Conservation (phyloP, 1,140 invertebrate species). For the Anastatus disparis region DNA sequence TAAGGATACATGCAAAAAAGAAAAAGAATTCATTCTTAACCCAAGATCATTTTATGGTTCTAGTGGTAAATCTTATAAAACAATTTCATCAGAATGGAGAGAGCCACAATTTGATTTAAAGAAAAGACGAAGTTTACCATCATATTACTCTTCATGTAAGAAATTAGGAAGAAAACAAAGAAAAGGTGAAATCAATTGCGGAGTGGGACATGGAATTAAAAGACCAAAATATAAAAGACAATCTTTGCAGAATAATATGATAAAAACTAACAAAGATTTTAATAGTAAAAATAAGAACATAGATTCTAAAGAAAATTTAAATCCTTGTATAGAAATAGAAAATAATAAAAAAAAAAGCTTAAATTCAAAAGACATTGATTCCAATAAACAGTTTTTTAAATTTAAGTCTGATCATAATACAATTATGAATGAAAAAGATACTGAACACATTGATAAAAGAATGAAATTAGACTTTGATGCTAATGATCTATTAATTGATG, state of each 20-base stretch:
- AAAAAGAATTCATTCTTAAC: constrained; percentile 48
- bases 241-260: constrained; percentile 1
- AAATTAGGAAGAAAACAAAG: constrained; percentile 40
- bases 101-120: constrained; percentile 31
- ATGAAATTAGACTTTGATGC: constrained; percentile 47
- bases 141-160: constrained; percentile 13
- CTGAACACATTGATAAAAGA: constrained; percentile 34
- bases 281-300: neutral
- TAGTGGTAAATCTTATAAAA: constrained; percentile 18
- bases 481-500: constrained; percentile 55
- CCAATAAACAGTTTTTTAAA: constrained; percentile 59
- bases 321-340: neutral
- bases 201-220: constrained; percentile 59
- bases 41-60: constrained; percentile 56
- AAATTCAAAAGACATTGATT: constrained; percentile 45
- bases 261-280: neutral
- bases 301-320: neutral
- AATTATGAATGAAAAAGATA: constrained; percentile 45
- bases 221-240: constrained; percentile 52
- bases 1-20: constrained; percentile 33
- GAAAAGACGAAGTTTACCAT: constrained; percentile 49
- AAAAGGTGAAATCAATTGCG: constrained; percentile 57
- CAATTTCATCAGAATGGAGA: constrained; percentile 35
- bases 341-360: neutral
- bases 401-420: constrained; percentile 50